These are phyloP conservation scores for Caenorhabditis latens DNA, from an alignment of 1,140 invertebrate genomes.

Conservation along the genomic window DNA sequence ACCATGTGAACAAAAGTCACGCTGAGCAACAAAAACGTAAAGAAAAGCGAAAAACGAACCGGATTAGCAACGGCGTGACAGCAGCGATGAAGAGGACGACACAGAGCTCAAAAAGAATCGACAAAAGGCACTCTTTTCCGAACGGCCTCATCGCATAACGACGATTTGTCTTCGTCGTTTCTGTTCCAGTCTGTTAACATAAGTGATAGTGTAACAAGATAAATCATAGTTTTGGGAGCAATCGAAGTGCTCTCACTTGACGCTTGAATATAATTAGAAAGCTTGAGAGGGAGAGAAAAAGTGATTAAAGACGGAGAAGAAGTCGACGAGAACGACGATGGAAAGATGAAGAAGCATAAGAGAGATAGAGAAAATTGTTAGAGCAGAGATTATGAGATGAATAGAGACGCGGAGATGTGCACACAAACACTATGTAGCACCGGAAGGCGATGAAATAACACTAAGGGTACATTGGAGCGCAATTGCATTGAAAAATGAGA, in stretches of 20 bases:
- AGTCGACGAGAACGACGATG: conserved; percentile 1
- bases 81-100: conserved; percentile 19
- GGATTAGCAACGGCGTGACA: conserved; percentile 23
- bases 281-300: not conserved
- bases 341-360: conserved; percentile 22
- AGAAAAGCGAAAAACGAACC: conserved; percentile 33
- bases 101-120: conserved; percentile 39
- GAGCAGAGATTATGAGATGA: conserved; percentile 47
- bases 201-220: conserved; percentile 12
- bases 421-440: conserved; percentile 30
- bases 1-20: not conserved
- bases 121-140: conserved; percentile 46
- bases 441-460: conserved; percentile 47
- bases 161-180: not conserved
- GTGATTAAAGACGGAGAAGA: conserved; percentile 46
- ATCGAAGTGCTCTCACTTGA: not conserved
- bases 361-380: conserved; percentile 17
- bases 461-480: conserved; percentile 18
- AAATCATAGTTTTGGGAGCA: not conserved
- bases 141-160: conserved; percentile 34
- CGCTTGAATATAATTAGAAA: conserved; percentile 3
- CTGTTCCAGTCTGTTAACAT: conserved; percentile 50
- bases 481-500: not conserved
- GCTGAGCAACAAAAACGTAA: not conserved
- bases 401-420: conserved; percentile 53